phyloP scores from a whole-genome alignment of 1,140 invertebrate genomes.

The Lysiphlebus fabarum region DNA sequence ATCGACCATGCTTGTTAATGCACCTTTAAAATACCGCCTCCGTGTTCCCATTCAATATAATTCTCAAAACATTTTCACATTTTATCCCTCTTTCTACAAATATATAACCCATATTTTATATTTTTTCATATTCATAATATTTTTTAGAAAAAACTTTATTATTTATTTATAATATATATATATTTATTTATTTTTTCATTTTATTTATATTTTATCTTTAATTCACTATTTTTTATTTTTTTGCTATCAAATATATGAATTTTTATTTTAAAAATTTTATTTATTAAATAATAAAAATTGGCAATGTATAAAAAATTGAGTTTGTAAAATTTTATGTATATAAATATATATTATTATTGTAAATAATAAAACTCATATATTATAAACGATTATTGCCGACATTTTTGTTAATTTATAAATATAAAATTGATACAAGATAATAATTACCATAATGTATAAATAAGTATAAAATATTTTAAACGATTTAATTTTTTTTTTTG shows the following conservation, averaged over 20 bases:
- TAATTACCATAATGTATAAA: conserved; percentile 14
- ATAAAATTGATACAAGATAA: conserved; percentile 13
- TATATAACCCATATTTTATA: not conserved
- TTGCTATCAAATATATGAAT: too few species aligned
- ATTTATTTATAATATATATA: too few species aligned
- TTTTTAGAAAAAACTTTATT: not conserved
- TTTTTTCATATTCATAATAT: not conserved
- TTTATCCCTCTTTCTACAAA: not conserved
- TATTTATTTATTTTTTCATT: not conserved
- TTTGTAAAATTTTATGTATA: too few species aligned
- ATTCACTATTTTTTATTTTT: too few species aligned
- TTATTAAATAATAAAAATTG: too few species aligned
- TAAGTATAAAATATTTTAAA: conserved; percentile 15
- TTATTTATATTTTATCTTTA: not conserved
- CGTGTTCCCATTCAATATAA: conserved; percentile 22
- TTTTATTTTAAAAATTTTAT: too few species aligned
- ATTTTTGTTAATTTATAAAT: conserved; percentile 1
- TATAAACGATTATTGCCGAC: too few species aligned
- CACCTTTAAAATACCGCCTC: conserved; percentile 23
- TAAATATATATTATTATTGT: too few species aligned
- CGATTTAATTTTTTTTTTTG: conserved; percentile 5
- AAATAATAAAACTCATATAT: too few species aligned
- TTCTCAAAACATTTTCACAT: conserved; percentile 21
- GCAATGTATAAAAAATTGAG: too few species aligned
- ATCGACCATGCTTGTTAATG: conserved; percentile 21